Evolutionary conservation across 2,888 invertebrate genomes (phyloP).

Genomic region (Chromoteleia sp.): DNA sequence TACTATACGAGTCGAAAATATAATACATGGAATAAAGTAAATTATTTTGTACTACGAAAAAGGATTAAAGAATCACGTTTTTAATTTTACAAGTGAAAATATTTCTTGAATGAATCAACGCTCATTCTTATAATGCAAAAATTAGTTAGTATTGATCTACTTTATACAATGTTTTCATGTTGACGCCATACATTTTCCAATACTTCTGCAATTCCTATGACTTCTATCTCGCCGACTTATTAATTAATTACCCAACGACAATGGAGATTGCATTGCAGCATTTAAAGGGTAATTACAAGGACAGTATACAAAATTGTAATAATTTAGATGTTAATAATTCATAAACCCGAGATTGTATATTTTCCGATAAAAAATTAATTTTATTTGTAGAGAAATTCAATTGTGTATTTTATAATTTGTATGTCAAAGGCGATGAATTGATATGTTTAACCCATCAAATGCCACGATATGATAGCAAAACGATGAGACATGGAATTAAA

Average conservation of each 20-base stretch:
- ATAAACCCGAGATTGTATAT: neutral
- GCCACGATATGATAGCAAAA: too few species aligned
- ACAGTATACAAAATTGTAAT: too few species aligned
- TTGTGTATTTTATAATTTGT: neutral
- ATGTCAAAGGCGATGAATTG: neutral
- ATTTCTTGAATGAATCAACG: too few species aligned
- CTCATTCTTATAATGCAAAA: too few species aligned
- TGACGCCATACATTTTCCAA: neutral
- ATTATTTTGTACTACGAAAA: too few species aligned
- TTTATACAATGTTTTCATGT: neutral
- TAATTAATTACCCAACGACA: slow-evolving; percentile 7
- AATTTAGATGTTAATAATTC: slow-evolving; percentile 6
- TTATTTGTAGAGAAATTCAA: neutral
- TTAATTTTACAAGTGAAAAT: too few species aligned
- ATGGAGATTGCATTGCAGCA: slow-evolving; percentile 7
- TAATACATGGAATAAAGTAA: too few species aligned
- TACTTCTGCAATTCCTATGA: slow-evolving; percentile 1
- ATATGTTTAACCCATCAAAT: neutral
- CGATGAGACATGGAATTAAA: too few species aligned
- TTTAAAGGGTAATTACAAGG: slow-evolving; percentile 13
- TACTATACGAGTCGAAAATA: too few species aligned
- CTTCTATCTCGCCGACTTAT: neutral
- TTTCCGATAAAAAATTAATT: neutral
- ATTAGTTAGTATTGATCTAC: too few species aligned
- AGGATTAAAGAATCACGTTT: too few species aligned